Percentiles rank a stretch among this genome's conserved stretches.
phyloP scores from a whole-genome alignment of 1,140 invertebrate genomes.

The Drosophila busckii region DNA sequence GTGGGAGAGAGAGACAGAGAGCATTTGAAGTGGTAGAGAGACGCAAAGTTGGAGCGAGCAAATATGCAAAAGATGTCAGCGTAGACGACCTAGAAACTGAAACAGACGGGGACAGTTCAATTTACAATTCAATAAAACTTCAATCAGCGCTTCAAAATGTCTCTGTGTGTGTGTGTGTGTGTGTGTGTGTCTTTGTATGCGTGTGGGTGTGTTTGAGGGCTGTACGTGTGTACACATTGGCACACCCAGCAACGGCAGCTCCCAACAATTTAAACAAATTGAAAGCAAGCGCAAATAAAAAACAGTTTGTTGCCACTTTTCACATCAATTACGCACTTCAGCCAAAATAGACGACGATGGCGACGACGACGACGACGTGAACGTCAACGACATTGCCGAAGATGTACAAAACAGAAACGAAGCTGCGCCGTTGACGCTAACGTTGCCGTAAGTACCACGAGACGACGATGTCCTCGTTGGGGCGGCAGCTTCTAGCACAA shows the following conservation, averaged over 20 bases:
- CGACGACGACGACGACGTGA: slow-evolving; percentile 13
- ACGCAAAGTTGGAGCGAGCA: neutral
- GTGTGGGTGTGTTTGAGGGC: slow-evolving; percentile 9
- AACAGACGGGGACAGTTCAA: slow-evolving; percentile 39
- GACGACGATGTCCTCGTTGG: slow-evolving; percentile 38
- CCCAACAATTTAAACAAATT: slow-evolving; percentile 77
- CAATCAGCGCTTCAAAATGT: slow-evolving; percentile 68
- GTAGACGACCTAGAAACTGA: slow-evolving; percentile 5
- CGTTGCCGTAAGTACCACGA: slow-evolving; percentile 24
- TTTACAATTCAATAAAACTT: slow-evolving; percentile 78
- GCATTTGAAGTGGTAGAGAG: neutral
- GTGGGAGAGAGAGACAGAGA: neutral
- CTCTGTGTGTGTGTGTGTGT: neutral
- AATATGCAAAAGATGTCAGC: slow-evolving; percentile 11
- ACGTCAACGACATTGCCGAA: slow-evolving; percentile 3
- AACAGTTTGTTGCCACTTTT: slow-evolving; percentile 77
- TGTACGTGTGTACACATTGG: slow-evolving; percentile 28
- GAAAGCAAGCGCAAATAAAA: slow-evolving; percentile 77
- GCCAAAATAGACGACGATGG: slow-evolving; percentile 65
- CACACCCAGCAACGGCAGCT: slow-evolving; percentile 59
- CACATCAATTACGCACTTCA: slow-evolving; percentile 77
- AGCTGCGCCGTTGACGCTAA: slow-evolving; percentile 11
- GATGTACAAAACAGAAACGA: slow-evolving; percentile 29
- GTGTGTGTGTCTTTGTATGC: slow-evolving; percentile 13
- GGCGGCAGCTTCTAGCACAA: slow-evolving; percentile 63